Percentiles rank a stretch among this genome's conserved stretches.
phyloP scores from a whole-genome alignment of 2,797 vertebrate genomes.

The Aphelocoma californica region DNA sequence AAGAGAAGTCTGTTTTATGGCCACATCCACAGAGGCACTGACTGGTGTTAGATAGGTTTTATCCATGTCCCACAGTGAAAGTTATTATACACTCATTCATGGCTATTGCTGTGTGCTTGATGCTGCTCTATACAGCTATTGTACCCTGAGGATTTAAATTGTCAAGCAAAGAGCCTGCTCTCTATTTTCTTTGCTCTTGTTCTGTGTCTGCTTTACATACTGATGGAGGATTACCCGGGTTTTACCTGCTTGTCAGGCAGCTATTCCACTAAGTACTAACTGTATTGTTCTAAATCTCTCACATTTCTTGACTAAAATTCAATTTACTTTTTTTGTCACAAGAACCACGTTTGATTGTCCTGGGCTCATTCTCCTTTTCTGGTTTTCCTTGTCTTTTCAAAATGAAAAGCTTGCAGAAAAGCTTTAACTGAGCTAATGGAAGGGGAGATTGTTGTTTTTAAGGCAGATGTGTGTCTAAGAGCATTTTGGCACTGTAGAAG shows the following conservation, averaged over 20 bases:
- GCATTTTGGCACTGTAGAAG: slow-evolving; percentile 42
- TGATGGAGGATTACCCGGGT: slow-evolving; percentile 71
- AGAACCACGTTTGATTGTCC: slow-evolving; percentile 39
- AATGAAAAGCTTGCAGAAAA: slow-evolving; percentile 45
- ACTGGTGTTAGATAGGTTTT: neutral
- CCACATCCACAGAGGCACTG: neutral
- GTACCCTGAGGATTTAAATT: slow-evolving; percentile 83
- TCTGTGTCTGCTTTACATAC: slow-evolving; percentile 57
- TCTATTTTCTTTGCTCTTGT: slow-evolving; percentile 70
- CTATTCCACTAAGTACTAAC: slow-evolving; percentile 82
- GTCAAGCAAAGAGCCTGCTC: slow-evolving; percentile 74
- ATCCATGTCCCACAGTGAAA: neutral
- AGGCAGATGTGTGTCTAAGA: slow-evolving; percentile 43
- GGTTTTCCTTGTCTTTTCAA: slow-evolving; percentile 53
- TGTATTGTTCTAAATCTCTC: slow-evolving; percentile 71
- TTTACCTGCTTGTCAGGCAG: slow-evolving; percentile 68
- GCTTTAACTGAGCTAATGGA: slow-evolving; percentile 48
- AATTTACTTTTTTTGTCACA: slow-evolving; percentile 58
- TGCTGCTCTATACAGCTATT: slow-evolving; percentile 69
- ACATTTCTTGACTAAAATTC: slow-evolving; percentile 65
- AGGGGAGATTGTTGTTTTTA: slow-evolving; percentile 46
- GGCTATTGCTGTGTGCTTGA: slow-evolving; percentile 30
- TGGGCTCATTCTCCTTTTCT: slow-evolving; percentile 25
- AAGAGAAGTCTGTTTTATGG: neutral
- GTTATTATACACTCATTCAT: neutral